These are phyloP conservation scores for Hylaeus volcanicus DNA, from an alignment of 1,140 invertebrate genomes.

Conservation along the genomic window DNA sequence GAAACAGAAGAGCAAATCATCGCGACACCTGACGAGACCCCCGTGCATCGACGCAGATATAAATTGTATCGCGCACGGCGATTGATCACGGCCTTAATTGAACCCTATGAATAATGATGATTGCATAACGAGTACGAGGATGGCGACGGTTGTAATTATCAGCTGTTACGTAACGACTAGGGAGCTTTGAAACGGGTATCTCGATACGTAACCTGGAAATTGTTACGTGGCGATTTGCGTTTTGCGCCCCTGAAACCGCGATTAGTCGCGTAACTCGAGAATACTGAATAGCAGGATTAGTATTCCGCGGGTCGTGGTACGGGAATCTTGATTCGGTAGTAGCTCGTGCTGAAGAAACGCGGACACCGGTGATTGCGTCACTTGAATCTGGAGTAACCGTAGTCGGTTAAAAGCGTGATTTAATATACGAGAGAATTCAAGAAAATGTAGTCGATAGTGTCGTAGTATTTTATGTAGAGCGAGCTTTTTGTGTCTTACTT, in stretches of 20 bases:
- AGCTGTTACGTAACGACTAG: not conserved
- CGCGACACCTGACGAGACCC: not conserved
- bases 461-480: too few relatives aligned
- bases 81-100: constrained; percentile 53
- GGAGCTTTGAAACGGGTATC: not conserved
- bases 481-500: too few relatives aligned
- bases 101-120: constrained; percentile 44
- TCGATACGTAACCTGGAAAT: too few relatives aligned
- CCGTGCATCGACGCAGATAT: constrained; percentile 8
- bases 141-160: constrained; percentile 20
- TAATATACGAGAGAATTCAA: too few relatives aligned
- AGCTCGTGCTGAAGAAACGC: too few relatives aligned
- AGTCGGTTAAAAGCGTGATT: too few relatives aligned
- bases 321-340: too few relatives aligned
- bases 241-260: not conserved
- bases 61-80: constrained; percentile 8
- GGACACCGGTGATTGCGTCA: too few relatives aligned
- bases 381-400: too few relatives aligned
- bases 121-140: constrained; percentile 13
- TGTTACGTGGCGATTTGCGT: not conserved
- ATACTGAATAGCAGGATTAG: not conserved
- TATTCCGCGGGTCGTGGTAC: too few relatives aligned
- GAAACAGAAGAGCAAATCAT: not conserved
- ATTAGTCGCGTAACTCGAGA: not conserved
- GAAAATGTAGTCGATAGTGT: too few relatives aligned